Conservation (phyloP, 1,140 invertebrate genomes). For the Triops longicaudatus region DNA sequence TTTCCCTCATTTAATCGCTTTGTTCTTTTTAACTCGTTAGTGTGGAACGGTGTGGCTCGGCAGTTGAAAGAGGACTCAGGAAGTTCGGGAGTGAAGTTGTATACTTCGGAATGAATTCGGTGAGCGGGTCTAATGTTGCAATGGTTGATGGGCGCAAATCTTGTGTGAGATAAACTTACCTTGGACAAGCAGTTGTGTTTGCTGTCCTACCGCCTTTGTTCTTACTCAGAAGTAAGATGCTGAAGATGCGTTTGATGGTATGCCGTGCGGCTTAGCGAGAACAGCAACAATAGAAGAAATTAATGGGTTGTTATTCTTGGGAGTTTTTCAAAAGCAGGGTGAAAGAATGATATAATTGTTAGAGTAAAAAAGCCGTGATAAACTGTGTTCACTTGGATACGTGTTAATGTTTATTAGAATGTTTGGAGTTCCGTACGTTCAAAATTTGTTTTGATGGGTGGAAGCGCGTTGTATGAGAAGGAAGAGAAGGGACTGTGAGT, state of each 20-base stretch:
- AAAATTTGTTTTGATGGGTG: background rate
- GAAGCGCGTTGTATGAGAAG: background rate
- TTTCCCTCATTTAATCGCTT: background rate
- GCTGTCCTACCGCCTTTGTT: background rate
- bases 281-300: background rate
- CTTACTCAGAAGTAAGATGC: background rate
- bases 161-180: background rate
- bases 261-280: background rate
- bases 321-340: background rate
- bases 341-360: background rate
- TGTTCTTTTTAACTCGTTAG: background rate
- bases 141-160: background rate
- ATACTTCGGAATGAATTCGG: background rate
- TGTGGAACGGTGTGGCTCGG: background rate
- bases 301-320: background rate
- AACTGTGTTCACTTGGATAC: background rate
- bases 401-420: background rate
- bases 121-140: background rate
- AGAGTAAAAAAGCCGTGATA: background rate
- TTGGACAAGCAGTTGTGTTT: background rate
- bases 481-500: background rate
- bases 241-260: background rate
- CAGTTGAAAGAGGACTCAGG: background rate
- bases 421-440: background rate
- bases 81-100: background rate